phyloP scores from a whole-genome alignment of 2,888 invertebrate genomes.

The Andrena hattorfiana region DNA sequence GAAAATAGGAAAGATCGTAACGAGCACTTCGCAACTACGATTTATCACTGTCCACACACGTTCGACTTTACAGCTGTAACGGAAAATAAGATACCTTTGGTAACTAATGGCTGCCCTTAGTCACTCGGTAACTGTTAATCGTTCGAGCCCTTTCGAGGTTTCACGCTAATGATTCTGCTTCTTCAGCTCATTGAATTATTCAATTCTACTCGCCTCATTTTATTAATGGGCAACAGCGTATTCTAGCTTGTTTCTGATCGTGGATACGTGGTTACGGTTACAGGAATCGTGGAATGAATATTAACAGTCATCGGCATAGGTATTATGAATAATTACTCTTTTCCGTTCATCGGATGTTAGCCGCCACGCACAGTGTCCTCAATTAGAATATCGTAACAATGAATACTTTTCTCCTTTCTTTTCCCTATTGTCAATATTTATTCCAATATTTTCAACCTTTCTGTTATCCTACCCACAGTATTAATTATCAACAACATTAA shows the following conservation, averaged over 20 bases:
- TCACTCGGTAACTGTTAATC: conserved; percentile 35
- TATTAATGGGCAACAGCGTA: neutral
- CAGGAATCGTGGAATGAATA: conserved; percentile 71
- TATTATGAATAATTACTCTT: conserved; percentile 73
- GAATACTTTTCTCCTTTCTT: neutral
- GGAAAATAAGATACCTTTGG: conserved; percentile 6
- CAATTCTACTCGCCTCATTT: neutral
- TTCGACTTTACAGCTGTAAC: conserved; percentile 7
- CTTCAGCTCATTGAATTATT: neutral
- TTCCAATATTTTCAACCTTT: neutral
- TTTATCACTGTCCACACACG: conserved; percentile 2
- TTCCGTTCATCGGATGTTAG: conserved; percentile 66
- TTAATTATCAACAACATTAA: conserved; percentile 8
- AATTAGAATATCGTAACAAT: conserved; percentile 13
- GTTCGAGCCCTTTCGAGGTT: conserved; percentile 1
- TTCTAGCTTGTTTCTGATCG: conserved; percentile 5
- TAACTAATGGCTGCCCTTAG: conserved; percentile 44
- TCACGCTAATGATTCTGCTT: neutral
- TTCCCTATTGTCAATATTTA: neutral
- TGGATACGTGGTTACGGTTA: conserved; percentile 55
- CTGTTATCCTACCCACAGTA: neutral
- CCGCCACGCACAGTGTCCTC: conserved; percentile 1
- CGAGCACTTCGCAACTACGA: conserved; percentile 6
- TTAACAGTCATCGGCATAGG: conserved; percentile 66
- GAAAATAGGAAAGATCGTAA: neutral